phyloP scores from a whole-genome alignment of 2,888 invertebrate species.

The Eupithecia subumbrata region DNA sequence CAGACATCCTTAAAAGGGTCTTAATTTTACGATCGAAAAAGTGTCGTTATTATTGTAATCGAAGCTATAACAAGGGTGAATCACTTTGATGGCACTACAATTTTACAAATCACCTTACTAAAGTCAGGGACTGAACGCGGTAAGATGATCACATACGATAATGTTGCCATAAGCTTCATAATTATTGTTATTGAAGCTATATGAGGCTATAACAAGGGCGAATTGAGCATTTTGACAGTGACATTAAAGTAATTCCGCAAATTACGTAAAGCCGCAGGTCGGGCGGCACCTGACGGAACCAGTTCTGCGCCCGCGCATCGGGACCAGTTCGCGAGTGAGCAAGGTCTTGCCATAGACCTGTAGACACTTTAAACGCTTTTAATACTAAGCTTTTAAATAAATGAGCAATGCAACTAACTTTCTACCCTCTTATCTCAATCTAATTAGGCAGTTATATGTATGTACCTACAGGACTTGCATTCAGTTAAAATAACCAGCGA shows the following conservation, averaged over 20 bases:
- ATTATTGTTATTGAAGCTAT: slow-evolving; percentile 29
- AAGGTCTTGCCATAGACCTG: slow-evolving; percentile 74
- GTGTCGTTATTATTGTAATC: slow-evolving; percentile 9
- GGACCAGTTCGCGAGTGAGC: slow-evolving; percentile 71
- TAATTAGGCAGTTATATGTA: not conserved
- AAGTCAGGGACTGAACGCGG: not conserved
- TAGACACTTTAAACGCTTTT: slow-evolving; percentile 23
- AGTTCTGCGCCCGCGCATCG: slow-evolving; percentile 50
- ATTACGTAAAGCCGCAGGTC: slow-evolving; percentile 64
- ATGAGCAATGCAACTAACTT: not conserved
- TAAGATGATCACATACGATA: slow-evolving; percentile 21
- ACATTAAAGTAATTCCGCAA: slow-evolving; percentile 56
- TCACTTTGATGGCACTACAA: slow-evolving; percentile 4
- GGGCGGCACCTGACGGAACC: slow-evolving; percentile 63
- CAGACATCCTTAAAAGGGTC: not conserved
- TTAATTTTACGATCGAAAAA: slow-evolving; percentile 1
- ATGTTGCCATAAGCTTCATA: slow-evolving; percentile 21
- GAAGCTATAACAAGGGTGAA: slow-evolving; percentile 9
- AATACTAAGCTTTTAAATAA: not conserved
- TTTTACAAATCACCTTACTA: slow-evolving; percentile 12
- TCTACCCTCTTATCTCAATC: not conserved
- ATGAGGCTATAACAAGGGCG: slow-evolving; percentile 36
- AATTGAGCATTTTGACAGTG: slow-evolving; percentile 48
- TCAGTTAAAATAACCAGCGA: not conserved
- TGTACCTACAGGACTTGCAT: not conserved